Evolutionary conservation across 2,797 vertebrate species (phyloP), one percentile per base, ranked within the genome.

Genomic region (Dromococcyx pavoninus): DNA sequence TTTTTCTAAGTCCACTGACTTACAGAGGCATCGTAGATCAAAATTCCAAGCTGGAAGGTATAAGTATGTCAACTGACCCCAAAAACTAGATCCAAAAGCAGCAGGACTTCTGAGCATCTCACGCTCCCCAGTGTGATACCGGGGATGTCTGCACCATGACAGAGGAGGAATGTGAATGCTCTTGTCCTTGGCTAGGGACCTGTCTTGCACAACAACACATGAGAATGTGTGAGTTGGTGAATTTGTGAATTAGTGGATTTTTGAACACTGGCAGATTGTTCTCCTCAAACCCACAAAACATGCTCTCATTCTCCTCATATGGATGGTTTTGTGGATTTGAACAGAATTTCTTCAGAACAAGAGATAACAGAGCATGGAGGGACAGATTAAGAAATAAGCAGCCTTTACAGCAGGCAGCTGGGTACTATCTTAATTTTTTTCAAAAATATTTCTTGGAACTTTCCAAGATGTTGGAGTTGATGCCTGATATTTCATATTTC

Each of bases 71-170:
- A 88, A 28, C 35, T 84, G 15, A 32, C 11, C 21, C 22, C 8
- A 24, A 57, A 74, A 73, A 33, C 4, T n/a, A 27, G 56, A 51
- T 79, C 37, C 30, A 72, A 50, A 53, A 77, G 35, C 58, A 54
- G 53, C 41, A 62, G 56, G n/a, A 21, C 28, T 73, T 25, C 43
- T 44, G 43, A 69, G 56, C 14, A 13, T 80, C 17, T 56, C 2
- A 5, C 54, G 30, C 25, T 73, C 25, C 43, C 60, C 12, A 4
- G 16, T 58, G 50, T 43, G 28, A 32, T 25, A 62, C 11, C 1
- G 3, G 43, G 25, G 22, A 46, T 8, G 16, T 37, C 25, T 0
- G 0, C 11, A 43, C n/a, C 7, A 2, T 13, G 58, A 54, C 0
- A 0, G 44, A 41, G 10, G 39, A 86, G 11, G 17, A 37, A 79